Conservation (phyloP, 2,797 vertebrate genomes). For the Knipowitschia caucasica region DNA sequence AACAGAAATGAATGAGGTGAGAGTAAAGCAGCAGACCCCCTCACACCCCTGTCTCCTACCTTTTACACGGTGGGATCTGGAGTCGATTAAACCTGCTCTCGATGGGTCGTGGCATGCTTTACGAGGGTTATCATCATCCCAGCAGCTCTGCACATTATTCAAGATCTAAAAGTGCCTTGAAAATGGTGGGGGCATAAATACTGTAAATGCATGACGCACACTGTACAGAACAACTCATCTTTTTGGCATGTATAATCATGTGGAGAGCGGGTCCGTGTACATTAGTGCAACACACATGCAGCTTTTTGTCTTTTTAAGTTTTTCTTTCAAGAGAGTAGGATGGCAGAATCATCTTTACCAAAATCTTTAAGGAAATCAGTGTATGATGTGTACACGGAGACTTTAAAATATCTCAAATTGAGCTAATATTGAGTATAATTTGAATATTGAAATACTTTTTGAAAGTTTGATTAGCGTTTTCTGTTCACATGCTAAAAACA, state of each 20-base stretch:
- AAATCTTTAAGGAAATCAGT: background rate
- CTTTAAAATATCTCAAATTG: too few species aligned
- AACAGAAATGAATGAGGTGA: slow-evolving; percentile 54
- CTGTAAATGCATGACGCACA: slow-evolving; percentile 8
- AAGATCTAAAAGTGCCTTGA: slow-evolving; percentile 35
- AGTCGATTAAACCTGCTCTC: slow-evolving; percentile 54
- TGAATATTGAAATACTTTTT: too few species aligned
- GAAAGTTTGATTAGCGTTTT: background rate
- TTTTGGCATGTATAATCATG: slow-evolving; percentile 5
- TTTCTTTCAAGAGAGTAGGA: background rate
- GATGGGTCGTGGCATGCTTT: slow-evolving; percentile 34
- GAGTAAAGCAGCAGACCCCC: slow-evolving; percentile 47
- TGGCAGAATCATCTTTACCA: background rate
- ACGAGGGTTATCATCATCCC: slow-evolving; percentile 34
- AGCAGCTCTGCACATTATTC: slow-evolving; percentile 37
- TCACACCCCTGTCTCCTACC: slow-evolving; percentile 32
- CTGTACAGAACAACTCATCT: background rate
- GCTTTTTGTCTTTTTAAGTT: background rate
- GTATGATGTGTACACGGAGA: too few species aligned
- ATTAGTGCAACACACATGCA: background rate
- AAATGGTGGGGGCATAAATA: slow-evolving; percentile 30
- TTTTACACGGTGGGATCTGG: slow-evolving; percentile 61
- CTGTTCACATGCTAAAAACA: background rate
- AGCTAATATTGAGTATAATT: too few species aligned
- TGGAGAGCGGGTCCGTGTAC: background rate